phyloP scores from a whole-genome alignment of 1,140 invertebrate species.

The Drosophila nannoptera region DNA sequence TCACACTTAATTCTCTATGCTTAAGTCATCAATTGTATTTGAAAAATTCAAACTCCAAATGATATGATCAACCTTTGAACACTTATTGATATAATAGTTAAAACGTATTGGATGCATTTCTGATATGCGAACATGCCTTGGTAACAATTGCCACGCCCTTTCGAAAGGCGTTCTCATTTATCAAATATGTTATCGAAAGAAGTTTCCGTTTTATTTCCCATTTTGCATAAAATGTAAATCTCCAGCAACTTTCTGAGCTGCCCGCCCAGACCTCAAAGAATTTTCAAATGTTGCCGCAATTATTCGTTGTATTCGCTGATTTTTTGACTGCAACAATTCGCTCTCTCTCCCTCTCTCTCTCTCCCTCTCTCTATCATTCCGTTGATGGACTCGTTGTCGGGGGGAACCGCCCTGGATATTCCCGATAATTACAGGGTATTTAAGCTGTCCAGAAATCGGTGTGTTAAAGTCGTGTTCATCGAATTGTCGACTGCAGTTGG shows the following conservation, averaged over 20 bases:
- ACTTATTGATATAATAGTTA: slow-evolving; percentile 46
- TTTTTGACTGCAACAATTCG: too few relatives aligned
- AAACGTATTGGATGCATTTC: slow-evolving; percentile 34
- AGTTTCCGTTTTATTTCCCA: not conserved
- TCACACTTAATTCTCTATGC: slow-evolving; percentile 38
- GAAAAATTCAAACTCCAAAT: slow-evolving; percentile 36
- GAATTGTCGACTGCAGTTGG: slow-evolving; percentile 46
- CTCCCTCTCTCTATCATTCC: too few relatives aligned
- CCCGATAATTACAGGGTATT: too few relatives aligned
- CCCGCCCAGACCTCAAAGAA: not conserved
- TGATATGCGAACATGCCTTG: slow-evolving; percentile 69
- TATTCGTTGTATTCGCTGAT: slow-evolving; percentile 46
- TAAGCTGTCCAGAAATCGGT: slow-evolving; percentile 1
- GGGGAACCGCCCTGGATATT: too few relatives aligned
- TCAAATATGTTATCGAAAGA: slow-evolving; percentile 25
- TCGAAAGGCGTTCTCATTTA: slow-evolving; percentile 15
- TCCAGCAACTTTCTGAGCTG: slow-evolving; percentile 47
- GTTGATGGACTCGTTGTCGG: too few relatives aligned
- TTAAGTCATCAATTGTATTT: slow-evolving; percentile 28
- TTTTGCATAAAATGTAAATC: slow-evolving; percentile 15
- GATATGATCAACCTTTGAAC: slow-evolving; percentile 55
- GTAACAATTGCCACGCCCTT: slow-evolving; percentile 62
- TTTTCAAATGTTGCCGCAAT: slow-evolving; percentile 20
- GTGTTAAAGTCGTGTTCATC: slow-evolving; percentile 41
- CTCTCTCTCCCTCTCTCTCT: too few relatives aligned